Evolutionary conservation across 2,113 vertebrate species (phyloP).

Genomic region (Mellivora capensis): DNA sequence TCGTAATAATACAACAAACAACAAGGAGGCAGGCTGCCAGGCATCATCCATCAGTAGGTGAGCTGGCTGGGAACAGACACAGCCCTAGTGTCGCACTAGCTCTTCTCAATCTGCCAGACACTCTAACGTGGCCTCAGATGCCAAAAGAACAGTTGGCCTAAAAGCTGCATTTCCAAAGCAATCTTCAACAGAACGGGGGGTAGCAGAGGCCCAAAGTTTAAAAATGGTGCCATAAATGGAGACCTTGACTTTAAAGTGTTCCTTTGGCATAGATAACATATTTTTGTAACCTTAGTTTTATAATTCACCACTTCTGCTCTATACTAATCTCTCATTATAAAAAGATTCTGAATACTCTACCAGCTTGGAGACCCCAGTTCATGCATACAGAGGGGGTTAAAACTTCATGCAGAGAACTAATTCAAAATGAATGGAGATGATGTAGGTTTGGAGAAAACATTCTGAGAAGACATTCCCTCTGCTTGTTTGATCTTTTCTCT

Average conservation of each 20-base stretch:
- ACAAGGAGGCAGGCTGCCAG: conserved; percentile 51
- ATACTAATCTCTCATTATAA: conserved; percentile 44
- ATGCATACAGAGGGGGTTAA: not conserved
- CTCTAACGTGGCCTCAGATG: not conserved
- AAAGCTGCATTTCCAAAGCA: not conserved
- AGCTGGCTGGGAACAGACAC: conserved; percentile 56
- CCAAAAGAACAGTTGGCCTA: not conserved
- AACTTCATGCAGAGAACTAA: not conserved
- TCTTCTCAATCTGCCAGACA: not conserved
- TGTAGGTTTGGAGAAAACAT: not conserved
- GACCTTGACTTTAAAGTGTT: conserved; percentile 41
- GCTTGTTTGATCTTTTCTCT: not conserved
- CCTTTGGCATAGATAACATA: conserved; percentile 47
- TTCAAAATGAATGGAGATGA: not conserved
- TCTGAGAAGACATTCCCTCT: not conserved
- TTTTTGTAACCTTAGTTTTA: conserved; percentile 64
- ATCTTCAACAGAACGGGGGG: conserved; percentile 16
- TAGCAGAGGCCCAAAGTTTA: not conserved
- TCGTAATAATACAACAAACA: conserved; percentile 67
- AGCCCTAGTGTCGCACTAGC: not conserved
- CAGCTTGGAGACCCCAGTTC: conserved; percentile 25
- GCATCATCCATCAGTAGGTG: conserved; percentile 31
- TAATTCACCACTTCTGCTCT: conserved; percentile 62
- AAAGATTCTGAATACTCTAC: conserved; percentile 23
- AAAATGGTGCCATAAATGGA: not conserved